Evolutionary conservation across 30 jellyfish, hydroid and myxozoan genomes (phyloP).

Genomic region (Mastigias papua): DNA sequence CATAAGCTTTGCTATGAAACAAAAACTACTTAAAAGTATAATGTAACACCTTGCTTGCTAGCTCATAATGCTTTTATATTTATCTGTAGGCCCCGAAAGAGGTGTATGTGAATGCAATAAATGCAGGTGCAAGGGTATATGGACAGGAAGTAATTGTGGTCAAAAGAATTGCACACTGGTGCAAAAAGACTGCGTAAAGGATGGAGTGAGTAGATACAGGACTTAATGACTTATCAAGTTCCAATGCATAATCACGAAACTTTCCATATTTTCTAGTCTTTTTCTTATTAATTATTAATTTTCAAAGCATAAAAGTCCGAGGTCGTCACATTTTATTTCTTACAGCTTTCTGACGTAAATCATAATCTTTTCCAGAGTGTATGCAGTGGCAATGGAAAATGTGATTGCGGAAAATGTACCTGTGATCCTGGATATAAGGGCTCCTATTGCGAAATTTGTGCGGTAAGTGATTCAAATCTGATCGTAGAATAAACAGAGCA

Average conservation of each 20-base stretch:
- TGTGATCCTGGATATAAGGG: constrained; percentile 83
- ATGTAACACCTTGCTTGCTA: too few species aligned
- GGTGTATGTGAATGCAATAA: constrained; percentile 86
- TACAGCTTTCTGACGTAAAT: too few species aligned
- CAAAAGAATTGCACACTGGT: constrained; percentile 71
- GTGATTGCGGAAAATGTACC: constrained; percentile 89
- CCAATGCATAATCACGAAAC: too few species aligned
- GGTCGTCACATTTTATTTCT: too few species aligned
- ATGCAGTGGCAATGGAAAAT: constrained; percentile 88
- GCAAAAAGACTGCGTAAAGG: constrained; percentile 49
- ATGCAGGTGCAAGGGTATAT: constrained; percentile 78
- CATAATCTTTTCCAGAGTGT: constrained; percentile 44
- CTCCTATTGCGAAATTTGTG: constrained; percentile 79
- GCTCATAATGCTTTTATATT: too few species aligned
- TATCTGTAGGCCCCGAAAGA: constrained; percentile 71
- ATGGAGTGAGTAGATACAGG: constrained; percentile 69
- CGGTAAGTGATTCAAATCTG: constrained; percentile 59
- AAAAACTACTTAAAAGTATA: not conserved
- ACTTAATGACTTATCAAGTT: too few species aligned
- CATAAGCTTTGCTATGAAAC: too few species aligned
- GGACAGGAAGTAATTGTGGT: constrained; percentile 90
- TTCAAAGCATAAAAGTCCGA: too few species aligned
- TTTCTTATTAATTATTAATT: too few species aligned
- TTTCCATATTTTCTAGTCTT: too few species aligned
- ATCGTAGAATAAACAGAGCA: too few species aligned